Evolutionary conservation across 2,113 vertebrate genomes (phyloP), one percentile per base, ranked within the genome.

Genomic region (Chaetops frenatus): DNA sequence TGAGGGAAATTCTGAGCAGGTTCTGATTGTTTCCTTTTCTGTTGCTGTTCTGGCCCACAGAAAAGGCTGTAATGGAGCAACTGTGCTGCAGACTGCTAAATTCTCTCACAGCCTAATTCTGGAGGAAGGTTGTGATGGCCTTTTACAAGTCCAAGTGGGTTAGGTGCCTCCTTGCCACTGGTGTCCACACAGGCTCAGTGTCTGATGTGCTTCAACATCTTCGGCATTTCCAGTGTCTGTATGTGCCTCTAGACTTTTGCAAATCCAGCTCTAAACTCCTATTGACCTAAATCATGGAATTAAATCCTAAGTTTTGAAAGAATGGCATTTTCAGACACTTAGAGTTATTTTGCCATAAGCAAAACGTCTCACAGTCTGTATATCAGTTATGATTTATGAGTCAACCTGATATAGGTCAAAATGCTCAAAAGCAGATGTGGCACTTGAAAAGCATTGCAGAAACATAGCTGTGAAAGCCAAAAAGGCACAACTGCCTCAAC

Each of bases 281-380:
- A 58, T 3, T 92, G 42, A 73, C 64, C 79, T 73, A 89, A 84
- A 78, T 65, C 3, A 45, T 15, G 40, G 47, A 60, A 77, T 79
- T 85, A 81, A 90, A 64, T 36, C 21, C 36, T 15, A 56, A 38
- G 7, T 65, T 89, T 89, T 77, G 27, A 25, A 45, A 62, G 35
- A 64, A 72, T 58, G 47, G 19, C 31, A 42, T 94, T 93, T 94
- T 77, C 45, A 88, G 60, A 61, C 45, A 67, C 35, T 74, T 74
- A 18, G 58, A 73, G 70, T 72, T 88, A 81, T 91, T 92, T 81
- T 92, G 64, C 69, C 42, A 15, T 74, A 35, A 94, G 50, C 25
- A 47, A 58, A 81, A 81, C 3, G 10, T 86, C 42, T 81, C 44
- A 5, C 57, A 45, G n/a, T 62, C 42, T 73, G 45, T 53, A 6